Conservation (phyloP, 2,888 invertebrate genomes). For the Dexiosoma caninum region DNA sequence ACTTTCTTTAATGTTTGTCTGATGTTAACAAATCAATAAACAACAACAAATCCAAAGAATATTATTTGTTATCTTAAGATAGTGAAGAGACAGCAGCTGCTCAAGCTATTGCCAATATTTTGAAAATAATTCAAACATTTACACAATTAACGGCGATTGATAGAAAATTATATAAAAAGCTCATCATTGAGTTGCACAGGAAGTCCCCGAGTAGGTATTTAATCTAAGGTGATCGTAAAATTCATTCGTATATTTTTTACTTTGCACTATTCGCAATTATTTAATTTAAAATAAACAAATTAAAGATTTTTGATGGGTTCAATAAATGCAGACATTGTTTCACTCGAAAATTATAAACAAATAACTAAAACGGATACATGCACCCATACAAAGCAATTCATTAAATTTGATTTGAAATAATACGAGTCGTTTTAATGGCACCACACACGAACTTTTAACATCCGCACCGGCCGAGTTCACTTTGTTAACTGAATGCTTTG, state of each 20-base stretch:
- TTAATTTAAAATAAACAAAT: conserved; percentile 43
- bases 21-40: not conserved
- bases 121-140: conserved; percentile 12
- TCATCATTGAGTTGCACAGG: not conserved
- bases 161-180: not conserved
- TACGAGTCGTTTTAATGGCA: not conserved
- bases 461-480: conserved; percentile 52
- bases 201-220: not conserved
- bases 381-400: not conserved
- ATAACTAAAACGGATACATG: not conserved
- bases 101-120: not conserved
- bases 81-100: conserved; percentile 9
- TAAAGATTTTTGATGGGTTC: not conserved
- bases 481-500: conserved; percentile 41
- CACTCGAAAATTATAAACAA: conserved; percentile 13
- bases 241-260: not conserved
- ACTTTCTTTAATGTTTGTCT: too few relatives aligned
- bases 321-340: conserved; percentile 32
- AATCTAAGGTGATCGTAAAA: not conserved
- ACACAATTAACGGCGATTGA: conserved; percentile 13
- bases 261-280: conserved; percentile 24
- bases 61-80: conserved; percentile 40
- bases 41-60: not conserved
- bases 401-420: not conserved
- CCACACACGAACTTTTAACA: not conserved